phyloP scores from a whole-genome alignment of 2,113 vertebrate genomes.

The Holacanthus passer region DNA sequence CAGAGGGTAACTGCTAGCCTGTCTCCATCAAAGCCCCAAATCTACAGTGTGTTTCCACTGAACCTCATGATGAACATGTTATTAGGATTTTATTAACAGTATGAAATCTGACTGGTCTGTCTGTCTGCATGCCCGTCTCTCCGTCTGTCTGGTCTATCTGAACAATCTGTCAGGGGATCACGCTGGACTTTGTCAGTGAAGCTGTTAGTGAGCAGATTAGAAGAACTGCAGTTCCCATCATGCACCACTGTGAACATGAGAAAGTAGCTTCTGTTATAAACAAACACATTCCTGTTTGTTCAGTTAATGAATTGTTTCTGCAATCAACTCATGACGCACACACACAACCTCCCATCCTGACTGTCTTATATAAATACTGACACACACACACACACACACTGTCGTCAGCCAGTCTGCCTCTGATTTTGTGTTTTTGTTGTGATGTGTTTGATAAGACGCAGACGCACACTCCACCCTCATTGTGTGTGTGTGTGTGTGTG shows the following conservation, averaged over 20 bases:
- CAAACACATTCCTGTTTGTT: slow-evolving; percentile 4
- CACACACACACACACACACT: neutral
- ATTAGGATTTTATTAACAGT: no score
- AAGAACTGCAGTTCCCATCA: slow-evolving; percentile 26
- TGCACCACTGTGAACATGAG: slow-evolving; percentile 2
- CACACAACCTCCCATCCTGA: slow-evolving; percentile 3
- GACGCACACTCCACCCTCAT: slow-evolving; percentile 5
- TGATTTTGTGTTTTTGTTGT: slow-evolving; percentile 15
- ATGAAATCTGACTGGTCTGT: no score
- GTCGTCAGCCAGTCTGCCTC: slow-evolving; percentile 45
- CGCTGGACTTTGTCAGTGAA: neutral
- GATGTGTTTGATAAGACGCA: slow-evolving; percentile 50
- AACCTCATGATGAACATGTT: no score
- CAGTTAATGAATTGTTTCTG: neutral
- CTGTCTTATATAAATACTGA: neutral
- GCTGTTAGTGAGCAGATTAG: neutral
- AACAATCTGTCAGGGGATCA: no score
- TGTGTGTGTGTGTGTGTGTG: slow-evolving; percentile 20
- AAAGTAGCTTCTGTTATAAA: neutral
- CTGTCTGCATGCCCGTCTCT: no score
- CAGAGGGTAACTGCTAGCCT: neutral
- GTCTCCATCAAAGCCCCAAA: no score
- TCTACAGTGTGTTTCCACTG: no score
- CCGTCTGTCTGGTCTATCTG: no score
- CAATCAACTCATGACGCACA: neutral